Evolutionary conservation across 2,113 vertebrate genomes (phyloP).

Genomic region (Alethe diademata): DNA sequence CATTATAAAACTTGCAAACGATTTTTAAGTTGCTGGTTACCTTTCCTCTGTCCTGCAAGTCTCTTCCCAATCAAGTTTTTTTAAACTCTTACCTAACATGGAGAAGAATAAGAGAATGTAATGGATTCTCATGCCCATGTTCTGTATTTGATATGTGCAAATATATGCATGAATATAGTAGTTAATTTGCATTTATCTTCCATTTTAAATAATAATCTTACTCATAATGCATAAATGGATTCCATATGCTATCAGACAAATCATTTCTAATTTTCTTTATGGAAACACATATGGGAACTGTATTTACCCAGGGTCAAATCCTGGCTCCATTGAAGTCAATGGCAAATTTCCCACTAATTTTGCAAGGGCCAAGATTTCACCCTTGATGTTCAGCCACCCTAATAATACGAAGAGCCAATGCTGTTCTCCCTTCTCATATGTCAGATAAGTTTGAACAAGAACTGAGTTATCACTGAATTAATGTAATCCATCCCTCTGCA

Average conservation of each 20-base stretch:
- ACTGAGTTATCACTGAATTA: neutral
- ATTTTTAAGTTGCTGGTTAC: neutral
- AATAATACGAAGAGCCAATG: neutral
- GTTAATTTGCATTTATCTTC: slow-evolving; percentile 38
- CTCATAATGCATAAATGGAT: slow-evolving; percentile 36
- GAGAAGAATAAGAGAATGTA: neutral
- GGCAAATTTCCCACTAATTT: slow-evolving; percentile 57
- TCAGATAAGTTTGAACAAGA: slow-evolving; percentile 13
- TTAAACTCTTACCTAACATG: neutral
- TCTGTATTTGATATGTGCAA: neutral
- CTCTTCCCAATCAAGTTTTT: neutral
- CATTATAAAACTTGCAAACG: slow-evolving; percentile 13
- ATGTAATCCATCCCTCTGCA: neutral
- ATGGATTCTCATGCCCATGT: neutral
- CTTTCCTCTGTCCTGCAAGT: neutral
- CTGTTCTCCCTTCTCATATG: neutral
- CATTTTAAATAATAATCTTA: slow-evolving; percentile 34
- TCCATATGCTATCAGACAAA: slow-evolving; percentile 50
- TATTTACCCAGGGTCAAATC: slow-evolving; percentile 21
- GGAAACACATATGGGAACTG: slow-evolving; percentile 32
- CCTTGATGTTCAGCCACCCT: slow-evolving; percentile 36
- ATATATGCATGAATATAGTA: neutral
- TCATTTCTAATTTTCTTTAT: slow-evolving; percentile 43
- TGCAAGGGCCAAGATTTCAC: slow-evolving; percentile 14
- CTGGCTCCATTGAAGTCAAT: slow-evolving; percentile 37